Conservation (phyloP, 2,797 vertebrate genomes). For the Phalanger gymnotis region DNA sequence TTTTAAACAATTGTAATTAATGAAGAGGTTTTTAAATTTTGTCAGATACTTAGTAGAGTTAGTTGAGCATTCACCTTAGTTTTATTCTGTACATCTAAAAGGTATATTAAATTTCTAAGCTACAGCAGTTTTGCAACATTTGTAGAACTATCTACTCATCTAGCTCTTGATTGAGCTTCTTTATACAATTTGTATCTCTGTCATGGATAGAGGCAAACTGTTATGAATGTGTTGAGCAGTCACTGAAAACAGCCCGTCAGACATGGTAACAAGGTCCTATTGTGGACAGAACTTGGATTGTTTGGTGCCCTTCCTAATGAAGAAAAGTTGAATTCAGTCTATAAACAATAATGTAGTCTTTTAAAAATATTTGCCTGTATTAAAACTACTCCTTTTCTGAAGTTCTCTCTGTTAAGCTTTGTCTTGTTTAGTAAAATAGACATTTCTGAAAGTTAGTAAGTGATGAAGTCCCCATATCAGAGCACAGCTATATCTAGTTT, state of each 20-base stretch:
- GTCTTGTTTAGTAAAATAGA: not conserved
- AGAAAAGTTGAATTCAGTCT: constrained; percentile 59
- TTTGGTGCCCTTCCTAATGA: constrained; percentile 43
- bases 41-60: not conserved
- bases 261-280: constrained; percentile 62
- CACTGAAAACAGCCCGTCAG: constrained; percentile 48
- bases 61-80: not conserved
- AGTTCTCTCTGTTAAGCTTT: constrained; percentile 5
- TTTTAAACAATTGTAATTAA: constrained; percentile 13
- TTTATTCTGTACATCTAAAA: not conserved
- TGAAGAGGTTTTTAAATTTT: not conserved
- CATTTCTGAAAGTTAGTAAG: not conserved
- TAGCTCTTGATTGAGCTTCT: not conserved
- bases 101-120: not conserved
- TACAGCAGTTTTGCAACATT: constrained; percentile 28
- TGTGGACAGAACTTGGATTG: constrained; percentile 64
- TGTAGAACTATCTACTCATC: constrained; percentile 28
- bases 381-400: constrained; percentile 48
- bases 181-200: constrained; percentile 60
- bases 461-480: not conserved
- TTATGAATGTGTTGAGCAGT: not conserved
- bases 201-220: constrained; percentile 22
- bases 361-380: constrained; percentile 56
- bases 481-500: not conserved
- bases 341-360: constrained; percentile 72